Evolutionary conservation across 1,140 invertebrate genomes (phyloP).

Genomic region (Drosophila murphyi): DNA sequence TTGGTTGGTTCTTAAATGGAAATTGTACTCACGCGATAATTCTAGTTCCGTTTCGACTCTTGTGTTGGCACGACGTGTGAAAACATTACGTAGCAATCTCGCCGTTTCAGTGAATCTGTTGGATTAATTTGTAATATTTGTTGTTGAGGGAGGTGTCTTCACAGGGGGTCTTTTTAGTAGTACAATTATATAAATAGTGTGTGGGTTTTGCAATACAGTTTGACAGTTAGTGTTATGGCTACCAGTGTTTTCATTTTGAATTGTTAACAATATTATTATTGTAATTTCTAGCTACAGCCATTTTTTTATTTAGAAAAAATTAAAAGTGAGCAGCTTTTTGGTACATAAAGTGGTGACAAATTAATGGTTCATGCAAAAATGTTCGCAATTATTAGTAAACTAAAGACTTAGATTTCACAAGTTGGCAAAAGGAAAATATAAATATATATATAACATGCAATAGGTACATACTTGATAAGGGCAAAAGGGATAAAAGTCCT

Average conservation of each 20-base stretch:
- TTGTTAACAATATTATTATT: slow-evolving; percentile 64
- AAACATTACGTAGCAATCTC: slow-evolving; percentile 96
- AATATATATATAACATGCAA: slow-evolving; percentile 20
- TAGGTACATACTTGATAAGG: slow-evolving; percentile 13
- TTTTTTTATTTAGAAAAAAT: slow-evolving; percentile 7
- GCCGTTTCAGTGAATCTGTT: slow-evolving; percentile 97
- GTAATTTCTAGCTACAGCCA: slow-evolving; percentile 18
- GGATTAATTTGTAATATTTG: slow-evolving; percentile 72
- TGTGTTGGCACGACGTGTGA: slow-evolving; percentile 91
- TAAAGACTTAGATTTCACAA: slow-evolving; percentile 14
- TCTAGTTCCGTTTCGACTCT: slow-evolving; percentile 93
- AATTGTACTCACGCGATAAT: slow-evolving; percentile 93
- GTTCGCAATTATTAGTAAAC: slow-evolving; percentile 17
- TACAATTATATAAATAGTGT: not conserved
- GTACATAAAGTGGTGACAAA: slow-evolving; percentile 54
- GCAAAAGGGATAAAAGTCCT: slow-evolving; percentile 2
- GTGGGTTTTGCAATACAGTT: slow-evolving; percentile 14
- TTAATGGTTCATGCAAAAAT: slow-evolving; percentile 58
- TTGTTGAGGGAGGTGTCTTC: slow-evolving; percentile 14
- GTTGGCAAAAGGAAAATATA: slow-evolving; percentile 42
- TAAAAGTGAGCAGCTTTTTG: slow-evolving; percentile 25
- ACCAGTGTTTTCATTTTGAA: slow-evolving; percentile 68
- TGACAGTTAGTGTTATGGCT: not conserved
- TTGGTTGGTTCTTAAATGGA: slow-evolving; percentile 43
- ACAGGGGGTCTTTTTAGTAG: slow-evolving; percentile 23